Evolutionary conservation across 2,113 vertebrate genomes (phyloP).

Genomic region (Upupa epops): DNA sequence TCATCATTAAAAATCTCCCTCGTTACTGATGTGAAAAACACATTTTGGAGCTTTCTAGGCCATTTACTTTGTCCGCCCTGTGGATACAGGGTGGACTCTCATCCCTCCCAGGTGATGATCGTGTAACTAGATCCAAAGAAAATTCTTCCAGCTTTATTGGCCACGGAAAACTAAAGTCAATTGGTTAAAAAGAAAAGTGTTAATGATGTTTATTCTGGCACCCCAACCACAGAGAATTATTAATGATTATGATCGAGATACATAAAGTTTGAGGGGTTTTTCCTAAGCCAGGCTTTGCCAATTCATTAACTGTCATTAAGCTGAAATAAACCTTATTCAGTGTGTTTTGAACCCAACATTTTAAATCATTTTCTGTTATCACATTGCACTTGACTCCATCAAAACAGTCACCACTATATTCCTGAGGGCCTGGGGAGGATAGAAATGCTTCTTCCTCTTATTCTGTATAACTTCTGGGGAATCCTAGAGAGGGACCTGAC

Average conservation of each 20-base stretch:
- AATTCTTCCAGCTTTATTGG: conserved; percentile 67
- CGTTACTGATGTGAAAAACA: conserved; percentile 55
- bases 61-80: conserved; percentile 36
- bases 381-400: neutral
- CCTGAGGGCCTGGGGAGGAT: neutral
- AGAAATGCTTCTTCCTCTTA: neutral
- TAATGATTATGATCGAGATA: conserved; percentile 45
- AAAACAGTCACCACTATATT: neutral
- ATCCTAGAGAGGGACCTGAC: neutral
- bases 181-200: conserved; percentile 56
- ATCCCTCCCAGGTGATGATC: conserved; percentile 40
- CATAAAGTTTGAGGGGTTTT: neutral
- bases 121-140: conserved; percentile 64
- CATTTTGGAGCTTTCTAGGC: conserved; percentile 51
- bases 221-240: conserved; percentile 19
- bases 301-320: conserved; percentile 37
- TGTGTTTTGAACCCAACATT: conserved; percentile 10
- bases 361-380: conserved; percentile 17
- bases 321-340: neutral
- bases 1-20: conserved; percentile 47
- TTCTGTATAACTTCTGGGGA: neutral
- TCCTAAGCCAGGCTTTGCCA: neutral
- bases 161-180: conserved; percentile 52
- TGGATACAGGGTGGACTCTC: conserved; percentile 16
- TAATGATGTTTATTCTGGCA: conserved; percentile 64